Conservation (phyloP, 2,113 vertebrate species). For the Thinocorus orbignyianus region DNA sequence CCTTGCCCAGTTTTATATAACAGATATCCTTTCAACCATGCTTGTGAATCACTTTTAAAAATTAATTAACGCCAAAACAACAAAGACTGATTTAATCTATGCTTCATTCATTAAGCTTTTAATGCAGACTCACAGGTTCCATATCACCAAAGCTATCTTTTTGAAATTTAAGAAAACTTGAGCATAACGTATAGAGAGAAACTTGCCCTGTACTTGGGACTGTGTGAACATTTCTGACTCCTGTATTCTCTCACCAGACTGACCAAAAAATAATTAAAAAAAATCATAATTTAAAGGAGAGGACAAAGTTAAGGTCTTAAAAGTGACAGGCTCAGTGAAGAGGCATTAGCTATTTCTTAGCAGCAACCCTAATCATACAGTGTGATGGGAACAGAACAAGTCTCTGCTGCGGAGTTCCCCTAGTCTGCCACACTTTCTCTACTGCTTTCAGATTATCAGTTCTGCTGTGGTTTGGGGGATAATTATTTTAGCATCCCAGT, state of each 20-base stretch:
- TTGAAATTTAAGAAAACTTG: background rate
- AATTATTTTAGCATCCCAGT: background rate
- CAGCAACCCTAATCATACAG: background rate
- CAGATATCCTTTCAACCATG: background rate
- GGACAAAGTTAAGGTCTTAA: background rate
- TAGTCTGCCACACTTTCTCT: background rate
- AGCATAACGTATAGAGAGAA: background rate
- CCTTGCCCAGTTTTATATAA: background rate
- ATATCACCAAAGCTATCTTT: background rate
- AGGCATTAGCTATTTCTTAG: background rate
- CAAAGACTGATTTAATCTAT: background rate
- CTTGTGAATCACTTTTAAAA: background rate
- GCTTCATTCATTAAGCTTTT: background rate
- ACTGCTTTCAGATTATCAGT: background rate
- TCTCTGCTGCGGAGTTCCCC: background rate
- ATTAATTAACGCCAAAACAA: background rate
- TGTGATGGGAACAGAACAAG: background rate
- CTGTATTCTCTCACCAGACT: too few species aligned
- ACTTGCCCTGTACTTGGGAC: background rate
- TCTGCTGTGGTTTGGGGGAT: background rate
- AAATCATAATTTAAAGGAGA: background rate
- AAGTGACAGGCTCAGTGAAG: background rate
- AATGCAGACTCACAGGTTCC: background rate
- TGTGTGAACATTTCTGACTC: background rate
- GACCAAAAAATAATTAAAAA: too few species aligned